Evolutionary conservation across 2,888 invertebrate genomes (phyloP), one percentile per base, ranked within the genome.

Genomic region (Ctenicera cuprea): DNA sequence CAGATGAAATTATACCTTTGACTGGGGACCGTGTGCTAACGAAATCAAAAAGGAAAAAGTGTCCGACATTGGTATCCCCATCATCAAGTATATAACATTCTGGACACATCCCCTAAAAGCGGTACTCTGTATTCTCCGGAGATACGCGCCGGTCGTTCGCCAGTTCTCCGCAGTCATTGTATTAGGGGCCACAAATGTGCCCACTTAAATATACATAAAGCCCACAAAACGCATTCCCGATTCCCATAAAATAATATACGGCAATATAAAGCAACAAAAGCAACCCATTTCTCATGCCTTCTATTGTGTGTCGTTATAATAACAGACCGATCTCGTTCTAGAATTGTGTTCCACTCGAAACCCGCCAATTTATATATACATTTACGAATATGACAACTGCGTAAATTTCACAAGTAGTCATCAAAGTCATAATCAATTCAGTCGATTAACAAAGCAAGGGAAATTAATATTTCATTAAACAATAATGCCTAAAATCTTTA

Each of bases 191-290:
- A 76, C 79, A 78, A 78, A 80, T 78, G 79, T 78, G 77, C 76
- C 77, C 78, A 78, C 77, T 80, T 80, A 77, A 80, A 80, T 80
- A 78, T 80, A 78, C 74, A 80, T 78, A 77, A 78, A 80, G 68
- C 70, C 73, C 65, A 68, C 73, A 70, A 74, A 76, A 73, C 75
- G 76, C 74, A 77, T 77, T 77, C 74, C 75, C 65, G 76, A 76
- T 76, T 73, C 72, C 63, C 74, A 65, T 74, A 73, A 76, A 76
- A 73, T 70, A 73, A 69, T 63, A 71, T 67, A 59, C 71, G 64
- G 66, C 63, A 61, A 63, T 70, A 73, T 71, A 67, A 73, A 73
- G 66, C 65, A 76, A 76, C 71, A 72, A 72, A 70, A 66, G 66
- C 50, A 48, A 48, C 71, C 30, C 57, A 71, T 71, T 70, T 71